phyloP scores from a whole-genome alignment of 2,888 invertebrate genomes.

The Diadegma fenestrale region DNA sequence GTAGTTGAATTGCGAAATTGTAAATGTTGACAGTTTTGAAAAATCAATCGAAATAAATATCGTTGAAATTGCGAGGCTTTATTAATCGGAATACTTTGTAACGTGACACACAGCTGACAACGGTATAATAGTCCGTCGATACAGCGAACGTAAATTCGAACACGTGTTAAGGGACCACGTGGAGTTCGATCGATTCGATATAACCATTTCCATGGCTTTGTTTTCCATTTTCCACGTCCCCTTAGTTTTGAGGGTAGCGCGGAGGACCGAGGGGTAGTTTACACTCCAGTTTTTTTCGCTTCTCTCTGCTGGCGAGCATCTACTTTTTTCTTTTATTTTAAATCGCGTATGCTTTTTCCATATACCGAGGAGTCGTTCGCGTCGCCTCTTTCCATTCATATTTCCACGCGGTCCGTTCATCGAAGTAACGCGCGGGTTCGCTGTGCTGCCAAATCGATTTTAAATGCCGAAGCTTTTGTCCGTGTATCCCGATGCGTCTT shows the following conservation, averaged over 20 bases:
- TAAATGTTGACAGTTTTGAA: background rate
- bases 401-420: conserved; percentile 80
- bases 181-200: conserved; percentile 80
- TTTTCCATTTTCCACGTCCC: conserved; percentile 72
- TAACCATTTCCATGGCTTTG: conserved; percentile 76
- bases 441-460: conserved; percentile 79
- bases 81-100: background rate
- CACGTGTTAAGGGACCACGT: conserved; percentile 78
- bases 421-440: conserved; percentile 75
- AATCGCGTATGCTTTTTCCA: conserved; percentile 58
- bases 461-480: conserved; percentile 72
- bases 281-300: conserved; percentile 59
- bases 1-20: background rate
- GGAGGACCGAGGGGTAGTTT: conserved; percentile 44
- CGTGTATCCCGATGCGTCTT: conserved; percentile 18
- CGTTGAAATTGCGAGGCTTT: background rate
- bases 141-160: conserved; percentile 56
- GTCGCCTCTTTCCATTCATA: conserved; percentile 83
- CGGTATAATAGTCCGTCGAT: conserved; percentile 11
- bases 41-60: background rate
- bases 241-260: conserved; percentile 25
- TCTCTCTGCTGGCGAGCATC: conserved; percentile 44
- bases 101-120: conserved; percentile 3
- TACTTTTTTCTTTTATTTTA: conserved; percentile 46
- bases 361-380: conserved; percentile 77